Evolutionary conservation across 2,888 invertebrate species (phyloP), one percentile per base, ranked within the genome.

Genomic region (Eupithecia inturbata): DNA sequence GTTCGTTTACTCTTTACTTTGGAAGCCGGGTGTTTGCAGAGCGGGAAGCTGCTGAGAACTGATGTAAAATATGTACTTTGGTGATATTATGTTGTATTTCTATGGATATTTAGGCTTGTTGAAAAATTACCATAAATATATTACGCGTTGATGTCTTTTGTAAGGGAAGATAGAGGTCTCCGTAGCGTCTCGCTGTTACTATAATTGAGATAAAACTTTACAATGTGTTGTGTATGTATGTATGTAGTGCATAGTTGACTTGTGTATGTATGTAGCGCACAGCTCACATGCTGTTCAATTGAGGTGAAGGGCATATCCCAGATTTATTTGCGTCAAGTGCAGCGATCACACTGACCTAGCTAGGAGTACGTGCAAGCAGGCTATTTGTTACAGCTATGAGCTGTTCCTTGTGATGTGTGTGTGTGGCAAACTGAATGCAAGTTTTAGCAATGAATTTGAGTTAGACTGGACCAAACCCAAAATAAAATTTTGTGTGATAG

Each of bases 121-220:
- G 9, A 45, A 45, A 19, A 45, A 45, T 2, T n/a, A n/a, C 1
- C 22, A 22, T 10, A 49, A 53, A 53, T 53, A 53, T 53, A 49
- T 22, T 49, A 67, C 75, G 75, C 75, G 75, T 75, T 75, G 62
- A 75, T 45, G 71, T 75, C 71, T 75, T 70, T 70, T 69, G 60
- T 60, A 68, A n/a, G 64, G 6, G 7, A 2, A 45, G 7, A n/a
- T 45, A 16, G 6, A 45, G 45, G 1, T 39, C 1, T 5, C 12
- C 41, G 19, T 45, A 19, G 7, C 16, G 5, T 5, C 19, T 45
- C 19, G 19, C 45, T 45, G 19, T 19, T 45, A 45, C 45, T 19
- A 19, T 19, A 19, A 19, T 19, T 19, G 45, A 45, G 45, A 45
- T 45, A n/a, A 41, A 41, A 41, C 41, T 41, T 14, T 41, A 62